Conservation (phyloP, 2,888 invertebrate species). For the Lithodes maja region DNA sequence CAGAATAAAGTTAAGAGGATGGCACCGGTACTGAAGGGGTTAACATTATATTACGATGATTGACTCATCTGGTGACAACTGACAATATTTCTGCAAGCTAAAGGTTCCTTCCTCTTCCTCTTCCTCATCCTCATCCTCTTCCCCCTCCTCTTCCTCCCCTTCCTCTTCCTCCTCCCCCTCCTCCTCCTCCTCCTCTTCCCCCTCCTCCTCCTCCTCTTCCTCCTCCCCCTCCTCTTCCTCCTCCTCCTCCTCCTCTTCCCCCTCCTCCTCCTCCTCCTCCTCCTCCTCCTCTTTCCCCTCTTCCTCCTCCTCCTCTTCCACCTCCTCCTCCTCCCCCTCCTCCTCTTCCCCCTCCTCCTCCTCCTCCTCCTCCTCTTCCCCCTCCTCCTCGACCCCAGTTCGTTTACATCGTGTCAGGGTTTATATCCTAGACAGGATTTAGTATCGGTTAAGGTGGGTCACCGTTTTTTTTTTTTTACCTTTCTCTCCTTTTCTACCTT, state of each 20-base stretch:
- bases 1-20: no score
- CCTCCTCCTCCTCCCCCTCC: not conserved
- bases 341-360: not conserved
- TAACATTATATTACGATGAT: no score
- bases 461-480: no score
- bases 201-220: not conserved
- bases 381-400: not conserved
- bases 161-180: not conserved
- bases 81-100: no score
- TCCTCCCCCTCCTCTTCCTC: not conserved
- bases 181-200: not conserved
- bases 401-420: not conserved
- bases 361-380: not conserved
- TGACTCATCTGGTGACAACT: no score
- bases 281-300: not conserved
- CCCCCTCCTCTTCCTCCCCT: not conserved
- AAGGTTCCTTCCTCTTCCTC: not conserved
- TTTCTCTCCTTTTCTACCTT: no score
- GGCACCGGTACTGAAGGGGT: no score
- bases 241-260: not conserved
- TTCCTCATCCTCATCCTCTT: not conserved
- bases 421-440: no score
- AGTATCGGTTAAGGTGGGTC: no score
- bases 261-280: conserved; percentile 1
- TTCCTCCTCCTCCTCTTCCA: not conserved